Evolutionary conservation across 2,888 invertebrate genomes (phyloP).

Genomic region (Acleris laterana): DNA sequence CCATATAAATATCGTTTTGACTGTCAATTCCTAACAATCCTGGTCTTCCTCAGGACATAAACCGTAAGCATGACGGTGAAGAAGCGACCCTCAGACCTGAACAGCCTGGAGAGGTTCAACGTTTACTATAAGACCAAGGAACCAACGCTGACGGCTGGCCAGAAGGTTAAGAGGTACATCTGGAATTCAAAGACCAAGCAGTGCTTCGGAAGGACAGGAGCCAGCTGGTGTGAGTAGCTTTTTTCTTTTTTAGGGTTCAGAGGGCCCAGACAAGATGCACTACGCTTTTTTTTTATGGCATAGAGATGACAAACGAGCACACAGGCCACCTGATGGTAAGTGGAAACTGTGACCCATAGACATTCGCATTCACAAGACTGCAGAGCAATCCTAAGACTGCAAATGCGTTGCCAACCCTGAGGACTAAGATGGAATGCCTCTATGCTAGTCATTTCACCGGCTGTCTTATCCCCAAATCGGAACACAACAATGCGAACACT

Average conservation of each 20-base stretch:
- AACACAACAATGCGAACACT: too few relatives aligned
- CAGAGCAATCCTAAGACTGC: not conserved
- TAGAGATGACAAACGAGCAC: too few relatives aligned
- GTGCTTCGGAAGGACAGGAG: constrained; percentile 90
- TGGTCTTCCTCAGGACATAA: not conserved
- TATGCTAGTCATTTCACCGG: too few relatives aligned
- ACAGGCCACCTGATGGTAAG: too few relatives aligned
- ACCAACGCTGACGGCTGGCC: constrained; percentile 80
- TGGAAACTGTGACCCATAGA: not conserved
- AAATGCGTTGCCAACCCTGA: not conserved
- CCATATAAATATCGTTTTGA: too few relatives aligned
- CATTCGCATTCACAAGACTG: not conserved
- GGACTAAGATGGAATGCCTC: too few relatives aligned
- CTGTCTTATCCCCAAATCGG: too few relatives aligned
- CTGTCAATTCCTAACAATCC: not conserved
- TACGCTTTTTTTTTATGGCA: too few relatives aligned
- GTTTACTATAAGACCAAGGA: constrained; percentile 87
- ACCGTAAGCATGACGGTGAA: constrained; percentile 79
- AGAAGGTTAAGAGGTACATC: constrained; percentile 87
- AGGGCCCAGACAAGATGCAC: too few relatives aligned
- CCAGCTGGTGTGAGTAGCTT: constrained; percentile 92
- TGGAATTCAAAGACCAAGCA: constrained; percentile 90
- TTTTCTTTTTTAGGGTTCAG: too few relatives aligned
- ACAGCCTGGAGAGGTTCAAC: constrained; percentile 85
- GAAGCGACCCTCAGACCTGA: constrained; percentile 81